Evolutionary conservation across 2,113 vertebrate genomes (phyloP).

Genomic region (Athene cunicularia): DNA sequence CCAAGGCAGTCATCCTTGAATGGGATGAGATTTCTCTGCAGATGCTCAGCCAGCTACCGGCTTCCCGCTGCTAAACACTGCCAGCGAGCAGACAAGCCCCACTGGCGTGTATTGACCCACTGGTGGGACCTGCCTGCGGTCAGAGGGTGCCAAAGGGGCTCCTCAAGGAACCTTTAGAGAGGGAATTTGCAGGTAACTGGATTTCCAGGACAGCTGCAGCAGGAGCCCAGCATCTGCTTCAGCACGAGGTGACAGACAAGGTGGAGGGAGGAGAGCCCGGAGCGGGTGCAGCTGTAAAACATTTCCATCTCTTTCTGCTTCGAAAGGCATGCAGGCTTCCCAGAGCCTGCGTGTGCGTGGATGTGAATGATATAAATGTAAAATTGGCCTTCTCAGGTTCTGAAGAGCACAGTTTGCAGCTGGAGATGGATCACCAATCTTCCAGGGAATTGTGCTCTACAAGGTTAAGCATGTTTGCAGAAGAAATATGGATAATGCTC

Average conservation of each 20-base stretch:
- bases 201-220: not conserved
- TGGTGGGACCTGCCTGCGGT: not conserved
- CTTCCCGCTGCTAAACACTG: not conserved
- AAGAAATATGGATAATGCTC: conserved; percentile 66
- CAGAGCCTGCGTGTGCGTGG: not conserved
- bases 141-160: not conserved
- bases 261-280: not conserved
- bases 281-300: not conserved
- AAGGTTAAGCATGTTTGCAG: conserved; percentile 74
- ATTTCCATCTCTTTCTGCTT: not conserved
- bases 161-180: not conserved
- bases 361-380: conserved; percentile 35
- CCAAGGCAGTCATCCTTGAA: not conserved
- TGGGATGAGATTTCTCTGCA: not conserved
- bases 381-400: conserved; percentile 45
- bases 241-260: not conserved
- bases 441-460: conserved; percentile 56
- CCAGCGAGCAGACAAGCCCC: not conserved
- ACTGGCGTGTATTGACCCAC: not conserved
- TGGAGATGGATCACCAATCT: conserved; percentile 57
- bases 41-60: not conserved
- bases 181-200: not conserved
- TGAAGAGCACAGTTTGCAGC: conserved; percentile 28
- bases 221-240: not conserved
- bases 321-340: not conserved